phyloP scores from a whole-genome alignment of 2,888 invertebrate genomes.

The Philopedon plagiatum region DNA sequence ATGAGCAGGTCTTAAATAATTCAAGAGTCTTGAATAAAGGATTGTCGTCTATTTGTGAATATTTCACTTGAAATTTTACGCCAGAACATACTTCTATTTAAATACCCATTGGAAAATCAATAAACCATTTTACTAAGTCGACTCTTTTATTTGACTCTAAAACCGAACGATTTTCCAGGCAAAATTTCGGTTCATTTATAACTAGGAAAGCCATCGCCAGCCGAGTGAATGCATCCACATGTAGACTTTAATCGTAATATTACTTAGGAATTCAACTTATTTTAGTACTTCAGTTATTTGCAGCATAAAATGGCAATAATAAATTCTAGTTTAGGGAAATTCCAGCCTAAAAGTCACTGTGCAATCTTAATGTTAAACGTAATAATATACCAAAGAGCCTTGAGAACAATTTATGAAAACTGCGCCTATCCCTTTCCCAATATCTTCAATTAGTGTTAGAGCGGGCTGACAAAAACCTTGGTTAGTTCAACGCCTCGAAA shows the following conservation, averaged over 20 bases:
- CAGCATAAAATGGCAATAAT: background rate
- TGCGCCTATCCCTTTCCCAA: too few species aligned
- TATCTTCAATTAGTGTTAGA: too few species aligned
- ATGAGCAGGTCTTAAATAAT: conserved; percentile 14
- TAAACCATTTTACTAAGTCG: conserved; percentile 32
- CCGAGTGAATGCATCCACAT: conserved; percentile 17
- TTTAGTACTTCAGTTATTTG: background rate
- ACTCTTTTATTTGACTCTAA: conserved; percentile 28
- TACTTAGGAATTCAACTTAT: background rate
- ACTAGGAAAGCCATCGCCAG: conserved; percentile 26
- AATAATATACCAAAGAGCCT: too few species aligned
- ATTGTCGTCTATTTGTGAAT: conserved; percentile 18
- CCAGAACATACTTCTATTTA: conserved; percentile 28
- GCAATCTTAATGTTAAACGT: too few species aligned
- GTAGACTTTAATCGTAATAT: background rate
- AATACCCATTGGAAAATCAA: conserved; percentile 35
- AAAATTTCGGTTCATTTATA: conserved; percentile 33
- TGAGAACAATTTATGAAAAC: too few species aligned
- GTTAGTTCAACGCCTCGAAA: too few species aligned
- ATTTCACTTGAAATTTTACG: conserved; percentile 30
- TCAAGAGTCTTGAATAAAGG: conserved; percentile 20
- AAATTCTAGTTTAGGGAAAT: too few species aligned
- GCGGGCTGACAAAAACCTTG: too few species aligned
- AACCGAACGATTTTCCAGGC: conserved; percentile 22
- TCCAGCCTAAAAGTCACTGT: too few species aligned